Percentiles rank a stretch among this genome's conserved stretches.
Evolutionary conservation across 2,888 invertebrate genomes (phyloP).

Genomic region (Xanthorhoe spadicearia): DNA sequence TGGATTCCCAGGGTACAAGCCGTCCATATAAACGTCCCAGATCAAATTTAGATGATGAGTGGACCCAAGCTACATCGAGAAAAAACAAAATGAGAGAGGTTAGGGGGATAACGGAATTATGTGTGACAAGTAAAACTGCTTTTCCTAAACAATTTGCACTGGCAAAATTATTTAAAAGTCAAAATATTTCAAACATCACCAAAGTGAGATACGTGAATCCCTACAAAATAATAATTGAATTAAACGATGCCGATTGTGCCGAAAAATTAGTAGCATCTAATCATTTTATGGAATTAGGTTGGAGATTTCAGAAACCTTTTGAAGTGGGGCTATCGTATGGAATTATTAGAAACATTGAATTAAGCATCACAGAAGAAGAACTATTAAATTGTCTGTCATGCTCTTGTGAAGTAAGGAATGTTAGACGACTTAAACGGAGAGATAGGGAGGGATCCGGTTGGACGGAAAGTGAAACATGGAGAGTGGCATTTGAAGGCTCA

Average conservation of each 20-base stretch:
- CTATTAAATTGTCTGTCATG: not conserved
- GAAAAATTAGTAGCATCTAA: not conserved
- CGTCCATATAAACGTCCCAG: not conserved
- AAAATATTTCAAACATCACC: not conserved
- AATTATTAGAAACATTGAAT: not conserved
- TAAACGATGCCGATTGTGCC: not conserved
- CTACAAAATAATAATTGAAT: not conserved
- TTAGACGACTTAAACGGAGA: not conserved
- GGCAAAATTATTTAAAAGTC: not conserved
- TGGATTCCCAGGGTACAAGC: not conserved
- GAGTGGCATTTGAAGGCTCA: not conserved
- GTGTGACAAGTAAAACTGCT: not conserved
- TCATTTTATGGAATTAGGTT: not conserved
- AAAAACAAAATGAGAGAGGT: not conserved
- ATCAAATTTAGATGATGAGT: not conserved
- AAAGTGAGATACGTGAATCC: not conserved
- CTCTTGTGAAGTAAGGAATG: not conserved
- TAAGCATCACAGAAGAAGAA: not conserved
- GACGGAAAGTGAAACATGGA: not conserved
- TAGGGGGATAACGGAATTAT: not conserved
- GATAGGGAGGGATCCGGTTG: not conserved
- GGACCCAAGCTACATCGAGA: not conserved
- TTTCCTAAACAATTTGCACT: not conserved
- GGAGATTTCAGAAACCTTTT: not conserved
- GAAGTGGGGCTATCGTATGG: not conserved